Evolutionary conservation across 2,113 vertebrate species (phyloP).

Genomic region (Onychostruthus taczanowskii): DNA sequence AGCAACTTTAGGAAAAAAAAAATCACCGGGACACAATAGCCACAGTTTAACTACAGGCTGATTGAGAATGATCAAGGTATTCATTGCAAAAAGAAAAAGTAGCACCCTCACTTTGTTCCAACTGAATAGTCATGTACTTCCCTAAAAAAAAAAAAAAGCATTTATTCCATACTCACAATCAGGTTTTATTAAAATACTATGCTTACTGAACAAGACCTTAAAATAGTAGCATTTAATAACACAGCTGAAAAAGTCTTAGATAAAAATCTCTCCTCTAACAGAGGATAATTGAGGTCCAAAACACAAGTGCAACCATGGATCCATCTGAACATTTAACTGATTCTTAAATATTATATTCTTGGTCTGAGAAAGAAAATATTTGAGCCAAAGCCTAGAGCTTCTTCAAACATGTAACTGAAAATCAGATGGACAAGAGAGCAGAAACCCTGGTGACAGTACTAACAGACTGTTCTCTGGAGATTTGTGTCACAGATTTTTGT

Average conservation of each 20-base stretch:
- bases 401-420: neutral
- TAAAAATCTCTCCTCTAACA: neutral
- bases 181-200: neutral
- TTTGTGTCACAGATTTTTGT: neutral
- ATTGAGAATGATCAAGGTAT: conserved; percentile 33
- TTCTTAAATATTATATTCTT: neutral
- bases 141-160: neutral
- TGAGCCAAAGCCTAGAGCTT: neutral
- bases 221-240: neutral
- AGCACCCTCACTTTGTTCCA: neutral
- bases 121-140: neutral
- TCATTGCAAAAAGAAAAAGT: neutral
- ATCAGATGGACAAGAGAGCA: neutral
- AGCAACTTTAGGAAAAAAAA: conserved; percentile 58
- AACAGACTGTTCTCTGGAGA: neutral
- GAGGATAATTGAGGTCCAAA: neutral
- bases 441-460: neutral
- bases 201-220: neutral
- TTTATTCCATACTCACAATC: neutral
- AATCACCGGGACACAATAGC: conserved; percentile 16
- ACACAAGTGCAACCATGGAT: neutral
- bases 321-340: neutral
- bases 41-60: conserved; percentile 32
- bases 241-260: neutral
- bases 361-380: neutral